Conservation (phyloP, 2,888 invertebrate genomes). For the Brachypalpus laphriformis region DNA sequence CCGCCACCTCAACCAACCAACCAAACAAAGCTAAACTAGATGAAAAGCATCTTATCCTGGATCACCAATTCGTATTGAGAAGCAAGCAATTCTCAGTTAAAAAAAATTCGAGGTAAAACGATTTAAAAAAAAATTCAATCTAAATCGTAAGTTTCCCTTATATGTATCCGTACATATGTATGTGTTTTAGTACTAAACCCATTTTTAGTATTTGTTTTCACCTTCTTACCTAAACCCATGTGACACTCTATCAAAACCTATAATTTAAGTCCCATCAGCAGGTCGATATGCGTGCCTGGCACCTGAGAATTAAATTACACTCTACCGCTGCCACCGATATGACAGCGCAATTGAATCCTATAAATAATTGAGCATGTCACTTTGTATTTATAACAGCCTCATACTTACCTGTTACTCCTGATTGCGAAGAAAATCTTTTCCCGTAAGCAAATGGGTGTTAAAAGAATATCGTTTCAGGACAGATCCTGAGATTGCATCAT, state of each 20-base stretch:
- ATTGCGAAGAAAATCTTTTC: not conserved
- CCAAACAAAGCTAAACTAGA: no score
- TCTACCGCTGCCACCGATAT: not conserved
- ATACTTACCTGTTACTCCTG: not conserved
- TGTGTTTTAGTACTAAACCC: not conserved
- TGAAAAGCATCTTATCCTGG: no score
- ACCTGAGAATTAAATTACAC: slow-evolving; percentile 3
- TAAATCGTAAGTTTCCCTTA: no score
- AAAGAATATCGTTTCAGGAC: no score
- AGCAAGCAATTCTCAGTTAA: no score
- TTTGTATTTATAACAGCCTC: not conserved
- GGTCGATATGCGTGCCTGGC: not conserved
- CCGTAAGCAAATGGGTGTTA: no score
- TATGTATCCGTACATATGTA: no score
- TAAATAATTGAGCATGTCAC: slow-evolving; percentile 5
- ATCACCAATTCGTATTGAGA: no score
- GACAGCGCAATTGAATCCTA: not conserved
- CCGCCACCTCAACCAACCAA: no score
- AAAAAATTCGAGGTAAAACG: no score
- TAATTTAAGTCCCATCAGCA: slow-evolving; percentile 26
- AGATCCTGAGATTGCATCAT: no score
- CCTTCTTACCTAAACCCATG: not conserved
- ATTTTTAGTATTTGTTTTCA: not conserved
- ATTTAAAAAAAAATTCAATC: no score
- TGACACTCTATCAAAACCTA: not conserved